Percentiles rank a stretch among this genome's conserved stretches.
These are phyloP conservation scores for Ranitomeya variabilis DNA, from an alignment of 2,113 vertebrate genomes.

Conservation along the genomic window DNA sequence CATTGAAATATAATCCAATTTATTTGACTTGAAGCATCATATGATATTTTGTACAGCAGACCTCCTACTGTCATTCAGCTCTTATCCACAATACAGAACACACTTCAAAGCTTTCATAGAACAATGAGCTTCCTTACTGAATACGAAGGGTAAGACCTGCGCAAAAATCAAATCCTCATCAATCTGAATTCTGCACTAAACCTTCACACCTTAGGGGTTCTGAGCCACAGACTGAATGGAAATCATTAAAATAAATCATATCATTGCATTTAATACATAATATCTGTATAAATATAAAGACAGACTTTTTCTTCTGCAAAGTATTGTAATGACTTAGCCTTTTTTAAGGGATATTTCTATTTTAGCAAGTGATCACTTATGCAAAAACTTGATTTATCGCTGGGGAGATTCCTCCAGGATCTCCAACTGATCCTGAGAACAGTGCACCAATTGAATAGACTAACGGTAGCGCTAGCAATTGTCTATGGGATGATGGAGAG, in stretches of 20 bases:
- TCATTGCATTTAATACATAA: background rate
- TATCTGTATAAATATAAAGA: background rate
- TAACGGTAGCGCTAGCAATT: too few species aligned
- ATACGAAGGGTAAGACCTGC: slow-evolving; percentile 11
- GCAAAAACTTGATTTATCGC: too few species aligned
- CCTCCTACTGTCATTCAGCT: slow-evolving; percentile 4
- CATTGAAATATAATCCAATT: slow-evolving; percentile 25
- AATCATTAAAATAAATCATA: background rate
- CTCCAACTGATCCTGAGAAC: too few species aligned
- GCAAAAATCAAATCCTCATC: slow-evolving; percentile 2
- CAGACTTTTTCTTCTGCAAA: too few species aligned
- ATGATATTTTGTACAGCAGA: slow-evolving; percentile 24
- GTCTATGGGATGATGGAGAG: too few species aligned
- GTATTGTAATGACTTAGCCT: too few species aligned
- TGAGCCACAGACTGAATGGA: background rate
- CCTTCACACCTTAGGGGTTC: background rate
- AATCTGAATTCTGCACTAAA: background rate
- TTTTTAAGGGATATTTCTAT: too few species aligned
- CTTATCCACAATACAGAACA: background rate
- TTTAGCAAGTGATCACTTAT: too few species aligned
- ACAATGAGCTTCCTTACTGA: slow-evolving; percentile 4
- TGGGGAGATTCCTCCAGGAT: too few species aligned
- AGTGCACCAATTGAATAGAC: too few species aligned
- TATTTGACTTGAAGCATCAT: slow-evolving; percentile 25
- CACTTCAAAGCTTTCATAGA: slow-evolving; percentile 23